phyloP scores from a whole-genome alignment of 2,113 vertebrate species.

The Columba janthina region DNA sequence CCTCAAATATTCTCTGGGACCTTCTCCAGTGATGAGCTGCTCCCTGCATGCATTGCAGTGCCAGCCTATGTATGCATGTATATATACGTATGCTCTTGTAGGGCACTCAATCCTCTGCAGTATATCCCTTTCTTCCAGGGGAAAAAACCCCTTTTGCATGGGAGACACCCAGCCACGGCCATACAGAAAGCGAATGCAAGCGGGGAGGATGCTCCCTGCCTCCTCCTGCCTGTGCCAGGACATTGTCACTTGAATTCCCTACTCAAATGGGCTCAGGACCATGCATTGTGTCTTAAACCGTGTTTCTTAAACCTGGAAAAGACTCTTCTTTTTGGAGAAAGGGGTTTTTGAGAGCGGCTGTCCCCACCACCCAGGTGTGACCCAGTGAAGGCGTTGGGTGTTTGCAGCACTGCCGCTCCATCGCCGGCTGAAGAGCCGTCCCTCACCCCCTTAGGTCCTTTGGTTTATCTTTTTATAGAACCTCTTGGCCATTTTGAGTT shows the following conservation, averaged over 20 bases:
- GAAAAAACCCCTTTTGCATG: neutral
- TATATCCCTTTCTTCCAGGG: accelerated
- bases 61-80: neutral
- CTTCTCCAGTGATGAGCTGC: neutral
- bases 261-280: neutral
- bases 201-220: neutral
- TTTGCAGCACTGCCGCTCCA: neutral
- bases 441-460: neutral
- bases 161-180: neutral
- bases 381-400: accelerated
- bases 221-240: neutral
- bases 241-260: neutral
- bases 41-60: neutral
- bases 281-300: neutral
- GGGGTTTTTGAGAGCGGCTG: accelerated
- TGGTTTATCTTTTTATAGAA: neutral
- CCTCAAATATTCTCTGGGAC: neutral
- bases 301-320: neutral
- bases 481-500: neutral
- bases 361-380: neutral
- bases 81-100: neutral
- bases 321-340: neutral
- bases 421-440: too few relatives aligned
- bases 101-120: neutral
- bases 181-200: accelerated